A percentile compares a stretch with the other conserved stretches of the same genome.
phyloP scores from a whole-genome alignment of 2,113 vertebrate species.

The Leptodactylus fuscus region DNA sequence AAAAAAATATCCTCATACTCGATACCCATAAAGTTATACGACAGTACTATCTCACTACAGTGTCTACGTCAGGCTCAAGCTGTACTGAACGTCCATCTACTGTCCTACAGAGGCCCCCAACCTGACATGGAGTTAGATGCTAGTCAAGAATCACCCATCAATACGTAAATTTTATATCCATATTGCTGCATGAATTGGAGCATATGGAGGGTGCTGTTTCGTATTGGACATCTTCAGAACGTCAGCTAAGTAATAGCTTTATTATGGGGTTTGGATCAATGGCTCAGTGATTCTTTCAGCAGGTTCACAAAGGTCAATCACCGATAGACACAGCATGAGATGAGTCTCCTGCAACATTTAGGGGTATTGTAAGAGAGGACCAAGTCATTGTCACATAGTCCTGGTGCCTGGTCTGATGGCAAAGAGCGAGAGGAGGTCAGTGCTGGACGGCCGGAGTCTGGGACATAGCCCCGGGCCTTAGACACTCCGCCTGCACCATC shows the following conservation, averaged over 20 bases:
- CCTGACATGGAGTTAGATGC: neutral
- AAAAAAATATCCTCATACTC: too few relatives aligned
- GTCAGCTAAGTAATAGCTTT: conserved; percentile 32
- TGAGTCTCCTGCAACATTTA: conserved; percentile 73
- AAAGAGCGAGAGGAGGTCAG: conserved; percentile 73
- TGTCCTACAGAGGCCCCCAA: neutral
- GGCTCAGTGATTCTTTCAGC: conserved; percentile 64
- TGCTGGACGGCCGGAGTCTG: conserved; percentile 73
- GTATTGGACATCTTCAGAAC: neutral
- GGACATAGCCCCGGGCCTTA: conserved; percentile 81
- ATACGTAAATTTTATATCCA: neutral
- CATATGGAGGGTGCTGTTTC: conserved; percentile 33
- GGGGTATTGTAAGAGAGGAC: conserved; percentile 73
- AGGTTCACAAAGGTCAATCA: conserved; percentile 74
- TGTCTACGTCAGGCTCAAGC: neutral
- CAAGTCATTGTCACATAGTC: conserved; percentile 71
- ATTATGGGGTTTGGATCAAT: conserved; percentile 64
- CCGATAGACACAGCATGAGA: conserved; percentile 73
- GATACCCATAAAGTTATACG: too few relatives aligned
- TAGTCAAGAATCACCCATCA: conserved; percentile 13
- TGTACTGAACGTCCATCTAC: neutral
- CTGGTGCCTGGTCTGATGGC: conserved; percentile 65
- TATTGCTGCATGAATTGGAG: conserved; percentile 7
- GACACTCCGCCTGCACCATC: conserved; percentile 74
- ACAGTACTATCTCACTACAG: neutral